These are phyloP conservation scores for Tautogolabrus adspersus DNA, from an alignment of 2,113 vertebrate species.

Conservation along the genomic window DNA sequence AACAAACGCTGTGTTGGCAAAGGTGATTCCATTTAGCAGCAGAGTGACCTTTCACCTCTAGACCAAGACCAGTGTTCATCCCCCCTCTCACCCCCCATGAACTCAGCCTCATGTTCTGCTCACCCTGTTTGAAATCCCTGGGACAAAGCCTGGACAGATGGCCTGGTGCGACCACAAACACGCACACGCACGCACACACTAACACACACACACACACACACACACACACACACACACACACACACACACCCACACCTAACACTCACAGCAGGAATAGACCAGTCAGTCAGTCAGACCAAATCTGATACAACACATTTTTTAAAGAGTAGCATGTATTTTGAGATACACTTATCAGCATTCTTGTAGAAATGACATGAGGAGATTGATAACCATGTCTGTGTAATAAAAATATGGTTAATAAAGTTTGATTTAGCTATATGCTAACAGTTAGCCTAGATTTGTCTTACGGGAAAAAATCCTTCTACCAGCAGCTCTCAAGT, in stretches of 20 bases:
- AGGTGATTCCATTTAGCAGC: slow-evolving; percentile 49
- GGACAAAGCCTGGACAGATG: slow-evolving; percentile 65
- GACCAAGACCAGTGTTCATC: slow-evolving; percentile 1
- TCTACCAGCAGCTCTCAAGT: no score
- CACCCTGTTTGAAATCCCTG: slow-evolving; percentile 45
- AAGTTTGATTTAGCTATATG: background rate
- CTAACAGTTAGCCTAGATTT: background rate
- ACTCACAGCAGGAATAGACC: background rate
- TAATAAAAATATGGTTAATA: no score
- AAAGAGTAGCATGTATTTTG: background rate
- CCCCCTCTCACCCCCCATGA: background rate
- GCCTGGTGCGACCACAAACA: slow-evolving; percentile 14
- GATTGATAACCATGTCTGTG: background rate
- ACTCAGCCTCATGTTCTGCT: slow-evolving; percentile 9
- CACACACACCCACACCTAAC: background rate
- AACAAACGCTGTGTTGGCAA: slow-evolving; percentile 39
- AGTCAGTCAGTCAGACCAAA: background rate
- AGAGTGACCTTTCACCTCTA: slow-evolving; percentile 38
- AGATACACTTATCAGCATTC: background rate
- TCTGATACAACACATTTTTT: background rate
- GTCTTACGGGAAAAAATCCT: background rate
- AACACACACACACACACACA: no score
- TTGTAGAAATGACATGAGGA: background rate
- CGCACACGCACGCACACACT: slow-evolving; percentile 1
- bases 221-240: no score